phyloP scores from a whole-genome alignment of 2,797 vertebrate species.

The Eptatretus atami region DNA sequence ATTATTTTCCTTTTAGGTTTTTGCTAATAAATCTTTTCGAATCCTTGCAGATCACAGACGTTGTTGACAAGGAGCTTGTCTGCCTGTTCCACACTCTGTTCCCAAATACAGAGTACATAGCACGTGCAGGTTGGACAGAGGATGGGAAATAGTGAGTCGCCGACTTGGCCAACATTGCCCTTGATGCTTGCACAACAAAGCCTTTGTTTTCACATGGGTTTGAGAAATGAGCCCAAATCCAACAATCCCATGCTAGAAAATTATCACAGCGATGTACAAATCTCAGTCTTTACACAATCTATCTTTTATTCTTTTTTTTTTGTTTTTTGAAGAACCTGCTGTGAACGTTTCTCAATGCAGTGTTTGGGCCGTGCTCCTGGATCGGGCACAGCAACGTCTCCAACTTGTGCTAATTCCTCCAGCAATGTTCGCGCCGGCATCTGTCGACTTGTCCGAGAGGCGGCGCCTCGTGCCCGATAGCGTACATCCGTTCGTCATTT shows the following conservation, averaged over 20 bases:
- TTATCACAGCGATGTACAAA: constrained; percentile 6
- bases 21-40: too few relatives aligned
- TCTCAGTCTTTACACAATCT: too few relatives aligned
- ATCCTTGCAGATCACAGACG: constrained; percentile 27
- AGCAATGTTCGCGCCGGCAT: constrained; percentile 37
- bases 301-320: too few relatives aligned
- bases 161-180: too few relatives aligned
- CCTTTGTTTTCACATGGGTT: too few relatives aligned
- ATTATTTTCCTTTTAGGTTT: too few relatives aligned
- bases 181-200: too few relatives aligned
- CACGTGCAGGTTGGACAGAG: constrained; percentile 67
- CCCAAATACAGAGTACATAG: constrained; percentile 59
- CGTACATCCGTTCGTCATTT: constrained; percentile 46
- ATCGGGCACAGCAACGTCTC: constrained; percentile 56
- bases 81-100: constrained; percentile 44
- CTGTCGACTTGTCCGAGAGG: constrained; percentile 27
- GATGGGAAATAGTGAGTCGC: constrained; percentile 59
- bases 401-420: constrained; percentile 58
- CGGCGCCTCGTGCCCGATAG: constrained; percentile 23
- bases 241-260: too few relatives aligned
- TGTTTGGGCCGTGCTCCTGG: constrained; percentile 71
- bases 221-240: too few relatives aligned
- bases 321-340: too few relatives aligned
- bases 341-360: constrained; percentile 14
- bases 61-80: constrained; percentile 54